phyloP scores from a whole-genome alignment of 2,113 vertebrate species.

The mouse (Mus musculus) region GRCm39 chr14:112671501-112672000 shows the following conservation, averaged over 20 bases:
- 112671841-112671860: not conserved
- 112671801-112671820: not conserved
- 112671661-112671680: not conserved
- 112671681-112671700: not conserved
- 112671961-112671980: not conserved
- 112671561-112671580: not conserved
- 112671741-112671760: not conserved
- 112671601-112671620: not conserved
- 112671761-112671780: not conserved
- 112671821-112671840: not conserved
- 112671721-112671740: not conserved
- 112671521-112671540: not conserved
- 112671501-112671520: not conserved
- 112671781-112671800: not conserved
- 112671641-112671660: not conserved
- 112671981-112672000: not conserved
- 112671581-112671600: not conserved
- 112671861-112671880: not conserved
- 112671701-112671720: not conserved
- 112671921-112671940: not conserved
- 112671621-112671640: not conserved
- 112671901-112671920: not conserved
- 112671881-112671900: not conserved
- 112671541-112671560: not conserved
- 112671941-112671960: not conserved